Conservation (phyloP, 2,888 invertebrate species). For the Teleiodes luculella region DNA sequence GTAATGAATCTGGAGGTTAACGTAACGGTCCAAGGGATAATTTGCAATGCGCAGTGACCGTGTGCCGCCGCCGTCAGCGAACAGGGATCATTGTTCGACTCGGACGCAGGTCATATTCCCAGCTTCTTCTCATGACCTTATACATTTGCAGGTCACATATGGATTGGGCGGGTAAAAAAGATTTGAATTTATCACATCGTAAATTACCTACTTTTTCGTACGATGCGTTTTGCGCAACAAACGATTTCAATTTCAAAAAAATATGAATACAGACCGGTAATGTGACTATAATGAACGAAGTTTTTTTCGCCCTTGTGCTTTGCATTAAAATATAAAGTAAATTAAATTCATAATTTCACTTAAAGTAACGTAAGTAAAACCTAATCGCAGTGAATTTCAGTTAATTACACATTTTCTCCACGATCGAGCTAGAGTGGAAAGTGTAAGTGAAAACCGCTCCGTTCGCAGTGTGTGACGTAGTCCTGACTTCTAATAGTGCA, state of each 20-base stretch:
- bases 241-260: no score
- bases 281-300: no score
- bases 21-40: neutral
- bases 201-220: no score
- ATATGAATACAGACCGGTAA: no score
- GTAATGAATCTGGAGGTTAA: no score
- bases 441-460: slow-evolving; percentile 34
- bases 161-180: slow-evolving; percentile 12
- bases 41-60: neutral
- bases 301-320: no score
- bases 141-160: slow-evolving; percentile 16
- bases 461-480: slow-evolving; percentile 25
- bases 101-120: neutral
- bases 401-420: slow-evolving; percentile 11
- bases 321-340: no score
- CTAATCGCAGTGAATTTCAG: neutral
- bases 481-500: slow-evolving; percentile 19
- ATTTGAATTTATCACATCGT: neutral
- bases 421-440: slow-evolving; percentile 25
- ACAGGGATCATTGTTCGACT: neutral
- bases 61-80: neutral
- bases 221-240: no score
- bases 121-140: neutral
- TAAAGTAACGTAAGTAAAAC: neutral
- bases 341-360: no score